Evolutionary conservation across 64 coral and sea anemone genomes (phyloP).

Genomic region (Catalaphyllia jardinei): DNA sequence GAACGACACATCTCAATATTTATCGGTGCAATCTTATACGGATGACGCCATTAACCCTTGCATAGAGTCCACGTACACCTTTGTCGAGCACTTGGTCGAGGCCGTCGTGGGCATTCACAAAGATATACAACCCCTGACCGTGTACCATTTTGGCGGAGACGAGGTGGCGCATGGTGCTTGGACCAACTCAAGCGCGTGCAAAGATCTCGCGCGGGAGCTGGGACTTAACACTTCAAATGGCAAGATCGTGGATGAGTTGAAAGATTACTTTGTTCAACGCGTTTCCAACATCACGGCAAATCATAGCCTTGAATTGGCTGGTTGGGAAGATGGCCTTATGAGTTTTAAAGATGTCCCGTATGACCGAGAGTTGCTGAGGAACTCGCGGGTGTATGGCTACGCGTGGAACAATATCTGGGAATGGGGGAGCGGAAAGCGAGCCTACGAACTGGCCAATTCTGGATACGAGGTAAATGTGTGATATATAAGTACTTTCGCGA

Average conservation of each 20-base stretch:
- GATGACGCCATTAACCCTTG: conserved; percentile 92
- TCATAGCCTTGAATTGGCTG: conserved; percentile 53
- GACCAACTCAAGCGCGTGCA: conserved; percentile 63
- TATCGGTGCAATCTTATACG: conserved; percentile 80
- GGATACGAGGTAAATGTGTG: conserved; percentile 50
- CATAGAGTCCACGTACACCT: conserved; percentile 83
- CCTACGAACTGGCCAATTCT: conserved; percentile 67
- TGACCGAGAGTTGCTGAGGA: conserved; percentile 22
- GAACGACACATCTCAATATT: conserved; percentile 69
- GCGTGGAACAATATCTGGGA: conserved; percentile 71
- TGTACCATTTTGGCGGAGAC: conserved; percentile 88
- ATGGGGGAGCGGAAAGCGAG: conserved; percentile 48
- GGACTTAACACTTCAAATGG: conserved; percentile 5
- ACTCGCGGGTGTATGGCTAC: conserved; percentile 53
- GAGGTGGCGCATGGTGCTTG: conserved; percentile 74
- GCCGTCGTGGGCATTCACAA: conserved; percentile 65
- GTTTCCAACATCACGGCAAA: conserved; percentile 50
- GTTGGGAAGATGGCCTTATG: conserved; percentile 74
- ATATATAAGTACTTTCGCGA: too few relatives aligned
- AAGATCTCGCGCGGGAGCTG: conserved; percentile 25
- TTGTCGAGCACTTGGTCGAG: conserved; percentile 71
- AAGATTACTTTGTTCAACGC: conserved; percentile 75
- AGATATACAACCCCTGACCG: conserved; percentile 59
- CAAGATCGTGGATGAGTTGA: conserved; percentile 50
- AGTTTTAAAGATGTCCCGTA: conserved; percentile 43